Conservation (phyloP, 1,140 invertebrate species). For the Myzus persicae region DNA sequence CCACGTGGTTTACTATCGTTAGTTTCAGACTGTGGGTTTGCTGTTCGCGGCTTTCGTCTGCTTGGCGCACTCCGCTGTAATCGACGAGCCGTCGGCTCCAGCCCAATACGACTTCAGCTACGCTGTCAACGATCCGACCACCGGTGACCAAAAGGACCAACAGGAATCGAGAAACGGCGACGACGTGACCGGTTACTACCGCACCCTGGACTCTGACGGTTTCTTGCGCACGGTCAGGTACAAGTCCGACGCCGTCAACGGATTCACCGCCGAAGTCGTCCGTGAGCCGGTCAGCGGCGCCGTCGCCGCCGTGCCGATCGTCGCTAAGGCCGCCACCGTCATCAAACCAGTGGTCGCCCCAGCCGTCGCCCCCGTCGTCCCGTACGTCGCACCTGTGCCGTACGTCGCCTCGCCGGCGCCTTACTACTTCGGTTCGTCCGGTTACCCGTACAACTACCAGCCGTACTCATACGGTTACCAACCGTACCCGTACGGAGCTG, state of each 20-base stretch:
- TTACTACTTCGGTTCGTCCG: not conserved
- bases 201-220: slow-evolving; percentile 67
- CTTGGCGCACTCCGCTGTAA: not conserved
- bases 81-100: slow-evolving; percentile 60
- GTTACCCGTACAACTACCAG: not conserved
- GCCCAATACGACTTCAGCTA: slow-evolving; percentile 67
- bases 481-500: not conserved
- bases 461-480: slow-evolving; percentile 19
- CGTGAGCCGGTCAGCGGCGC: slow-evolving; percentile 62
- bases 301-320: not conserved
- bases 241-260: slow-evolving; percentile 70
- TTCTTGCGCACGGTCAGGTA: slow-evolving; percentile 71
- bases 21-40: not conserved
- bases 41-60: slow-evolving; percentile 23
- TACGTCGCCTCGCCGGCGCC: not conserved
- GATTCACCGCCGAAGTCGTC: slow-evolving; percentile 73
- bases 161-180: slow-evolving; percentile 67
- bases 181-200: slow-evolving; percentile 67
- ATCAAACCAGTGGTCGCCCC: slow-evolving; percentile 59
- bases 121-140: slow-evolving; percentile 67
- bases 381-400: not conserved
- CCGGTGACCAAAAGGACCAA: slow-evolving; percentile 68
- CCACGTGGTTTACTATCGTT: not conserved
- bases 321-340: slow-evolving; percentile 29
- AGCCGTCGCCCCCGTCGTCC: slow-evolving; percentile 61